phyloP scores from a whole-genome alignment of 2,888 invertebrate species.

The Dynastes tityus region DNA sequence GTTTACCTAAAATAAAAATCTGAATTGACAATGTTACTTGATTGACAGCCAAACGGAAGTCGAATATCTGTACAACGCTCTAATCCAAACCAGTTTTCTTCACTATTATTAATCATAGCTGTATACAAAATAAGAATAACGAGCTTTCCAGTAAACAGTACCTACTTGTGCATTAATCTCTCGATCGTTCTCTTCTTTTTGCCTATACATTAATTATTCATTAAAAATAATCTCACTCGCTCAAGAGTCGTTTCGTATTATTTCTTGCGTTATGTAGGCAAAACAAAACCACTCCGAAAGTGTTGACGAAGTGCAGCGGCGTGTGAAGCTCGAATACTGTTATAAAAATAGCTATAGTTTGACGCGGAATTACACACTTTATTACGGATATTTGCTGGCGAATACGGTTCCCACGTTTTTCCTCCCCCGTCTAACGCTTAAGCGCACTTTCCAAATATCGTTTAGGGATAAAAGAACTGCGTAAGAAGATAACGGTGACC shows the following conservation, averaged over 20 bases:
- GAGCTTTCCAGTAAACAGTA: no score
- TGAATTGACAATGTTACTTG: no score
- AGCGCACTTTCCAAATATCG: background rate
- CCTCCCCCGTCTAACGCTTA: background rate
- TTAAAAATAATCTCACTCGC: constrained; percentile 4
- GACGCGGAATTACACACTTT: constrained; percentile 47
- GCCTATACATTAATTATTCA: background rate
- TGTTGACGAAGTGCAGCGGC: constrained; percentile 20
- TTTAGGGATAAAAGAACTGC: background rate
- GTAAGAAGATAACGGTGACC: background rate
- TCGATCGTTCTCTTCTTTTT: no score
- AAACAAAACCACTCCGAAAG: constrained; percentile 11
- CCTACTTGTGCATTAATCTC: no score
- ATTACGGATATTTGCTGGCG: constrained; percentile 45
- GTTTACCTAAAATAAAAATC: no score
- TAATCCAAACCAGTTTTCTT: no score
- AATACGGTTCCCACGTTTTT: constrained; percentile 47
- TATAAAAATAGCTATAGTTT: constrained; percentile 45
- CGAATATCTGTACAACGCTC: no score
- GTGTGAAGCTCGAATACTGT: constrained; percentile 46
- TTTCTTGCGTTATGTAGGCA: background rate
- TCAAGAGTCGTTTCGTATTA: background rate
- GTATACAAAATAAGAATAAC: no score
- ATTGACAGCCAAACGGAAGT: no score
- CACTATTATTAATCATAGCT: no score